Base-by-base conservation (phyloP, 2,888 invertebrate genomes). In the Ephialtes manifestator region DNA sequence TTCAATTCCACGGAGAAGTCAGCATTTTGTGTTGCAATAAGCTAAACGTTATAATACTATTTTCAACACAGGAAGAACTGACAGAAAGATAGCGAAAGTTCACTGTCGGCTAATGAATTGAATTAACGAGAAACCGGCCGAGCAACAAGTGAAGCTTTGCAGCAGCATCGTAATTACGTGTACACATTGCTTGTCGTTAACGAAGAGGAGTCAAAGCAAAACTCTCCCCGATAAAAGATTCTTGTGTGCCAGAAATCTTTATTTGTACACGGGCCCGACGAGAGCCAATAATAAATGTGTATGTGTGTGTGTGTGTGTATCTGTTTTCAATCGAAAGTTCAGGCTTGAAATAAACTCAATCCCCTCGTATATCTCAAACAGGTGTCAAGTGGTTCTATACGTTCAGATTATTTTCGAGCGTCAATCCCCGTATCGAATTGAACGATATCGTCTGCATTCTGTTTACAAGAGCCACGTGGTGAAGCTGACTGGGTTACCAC, bases 41-140 rank as follows among this genome's bases (percentile, higher is more conserved):
- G 58, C 11, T 13, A 58, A 58, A 24, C 58, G 28, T 24, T 11
- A 39, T 39, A 39, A 39, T 39, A 28, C 13, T 28, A 24, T 58
- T 28, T 15, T 8, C 28, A 58, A 24, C 28, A 28, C 24, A 58
- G 28, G 28, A 58, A 55, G 31, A 31, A 15, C 13, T n/a, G 60
- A 60, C 35, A 60, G 77, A 72, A 60, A 83, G 82, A 83, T 51
- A 83, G 82, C 71, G 82, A 83, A 83, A 83, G 82, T 83, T 83
- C 72, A 78, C 65, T 67, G 55, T 67, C 71, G 71, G 67, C 77
- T 83, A 83, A 83, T 76, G 81, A 82, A 82, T 82, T 83, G 72
- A 83, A 83, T 83, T 83, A 83, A 83, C 82, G 71, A 53, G 63
- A 71, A 55, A 55, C 71, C 28, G 28, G 31, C 75, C 43, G 70